Evolutionary conservation across 1,140 invertebrate species (phyloP).

Genomic region (Bilobella aurantiaca): DNA sequence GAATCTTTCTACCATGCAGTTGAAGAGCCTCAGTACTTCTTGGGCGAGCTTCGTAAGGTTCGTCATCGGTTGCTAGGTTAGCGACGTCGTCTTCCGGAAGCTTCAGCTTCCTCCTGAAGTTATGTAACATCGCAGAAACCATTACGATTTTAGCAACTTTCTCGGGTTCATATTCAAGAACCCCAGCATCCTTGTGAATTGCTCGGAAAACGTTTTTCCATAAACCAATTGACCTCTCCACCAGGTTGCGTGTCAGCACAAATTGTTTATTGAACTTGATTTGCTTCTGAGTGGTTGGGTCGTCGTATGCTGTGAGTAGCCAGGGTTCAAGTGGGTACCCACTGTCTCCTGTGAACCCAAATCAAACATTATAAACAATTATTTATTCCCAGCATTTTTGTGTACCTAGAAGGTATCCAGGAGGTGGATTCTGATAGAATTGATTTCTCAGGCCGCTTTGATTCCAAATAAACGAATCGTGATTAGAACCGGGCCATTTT

Average conservation of each 20-base stretch:
- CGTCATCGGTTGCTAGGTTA: neutral
- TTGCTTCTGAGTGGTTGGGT: neutral
- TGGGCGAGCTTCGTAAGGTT: neutral
- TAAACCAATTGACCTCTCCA: slow-evolving; percentile 5
- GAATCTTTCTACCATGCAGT: neutral
- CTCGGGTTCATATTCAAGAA: neutral
- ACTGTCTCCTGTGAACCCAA: slow-evolving; percentile 9
- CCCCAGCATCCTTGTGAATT: slow-evolving; percentile 5
- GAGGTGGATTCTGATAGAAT: slow-evolving; percentile 5
- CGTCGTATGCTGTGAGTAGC: slow-evolving; percentile 6
- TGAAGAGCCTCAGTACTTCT: neutral
- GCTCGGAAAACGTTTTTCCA: slow-evolving; percentile 10
- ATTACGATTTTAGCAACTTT: slow-evolving; percentile 1
- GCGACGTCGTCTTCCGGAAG: slow-evolving; percentile 10
- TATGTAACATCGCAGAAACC: slow-evolving; percentile 11
- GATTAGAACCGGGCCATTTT: slow-evolving; percentile 38
- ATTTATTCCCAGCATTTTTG: neutral
- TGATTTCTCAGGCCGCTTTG: neutral
- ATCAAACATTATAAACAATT: neutral
- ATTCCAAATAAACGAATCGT: slow-evolving; percentile 35
- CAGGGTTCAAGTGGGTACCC: slow-evolving; percentile 16
- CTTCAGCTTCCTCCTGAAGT: slow-evolving; percentile 2
- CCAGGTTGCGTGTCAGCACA: neutral
- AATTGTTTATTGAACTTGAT: neutral
- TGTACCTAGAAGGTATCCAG: too few species aligned